phyloP scores from a whole-genome alignment of 2,113 vertebrate genomes.

The Mustelus asterias region DNA sequence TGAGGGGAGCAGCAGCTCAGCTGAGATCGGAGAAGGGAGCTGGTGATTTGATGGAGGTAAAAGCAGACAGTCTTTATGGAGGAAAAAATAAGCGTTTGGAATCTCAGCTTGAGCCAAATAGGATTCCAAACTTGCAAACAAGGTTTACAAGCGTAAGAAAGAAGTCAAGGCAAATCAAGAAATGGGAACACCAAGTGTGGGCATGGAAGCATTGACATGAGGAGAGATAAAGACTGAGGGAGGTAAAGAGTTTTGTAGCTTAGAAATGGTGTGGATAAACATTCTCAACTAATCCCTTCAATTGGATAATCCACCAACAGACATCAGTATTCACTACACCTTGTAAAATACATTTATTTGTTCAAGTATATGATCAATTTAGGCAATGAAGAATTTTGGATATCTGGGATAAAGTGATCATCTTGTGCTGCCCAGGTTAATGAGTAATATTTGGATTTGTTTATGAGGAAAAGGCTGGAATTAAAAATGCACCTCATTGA shows the following conservation, averaged over 20 bases:
- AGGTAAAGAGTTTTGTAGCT: neutral
- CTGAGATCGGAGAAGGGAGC: neutral
- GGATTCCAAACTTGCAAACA: neutral
- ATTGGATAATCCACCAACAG: neutral
- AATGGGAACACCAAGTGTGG: neutral
- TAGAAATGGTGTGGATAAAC: neutral
- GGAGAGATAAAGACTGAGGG: neutral
- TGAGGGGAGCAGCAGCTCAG: no score
- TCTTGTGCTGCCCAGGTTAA: neutral
- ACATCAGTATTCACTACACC: neutral
- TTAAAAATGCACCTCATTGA: neutral
- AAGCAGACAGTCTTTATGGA: neutral
- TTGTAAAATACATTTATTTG: neutral
- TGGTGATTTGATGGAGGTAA: neutral
- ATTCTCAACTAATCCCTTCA: neutral
- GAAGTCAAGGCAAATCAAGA: neutral
- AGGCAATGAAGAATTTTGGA: neutral
- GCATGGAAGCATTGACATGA: neutral
- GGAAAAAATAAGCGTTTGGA: neutral
- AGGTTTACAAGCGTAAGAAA: neutral
- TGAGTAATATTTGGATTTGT: neutral
- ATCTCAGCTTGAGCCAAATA: neutral
- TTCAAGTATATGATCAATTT: neutral
- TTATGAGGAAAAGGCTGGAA: neutral
- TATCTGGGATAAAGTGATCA: neutral